Evolutionary conservation across 2,113 vertebrate species (phyloP), one percentile per base, ranked within the genome.

Genomic region (Silurus asotus): DNA sequence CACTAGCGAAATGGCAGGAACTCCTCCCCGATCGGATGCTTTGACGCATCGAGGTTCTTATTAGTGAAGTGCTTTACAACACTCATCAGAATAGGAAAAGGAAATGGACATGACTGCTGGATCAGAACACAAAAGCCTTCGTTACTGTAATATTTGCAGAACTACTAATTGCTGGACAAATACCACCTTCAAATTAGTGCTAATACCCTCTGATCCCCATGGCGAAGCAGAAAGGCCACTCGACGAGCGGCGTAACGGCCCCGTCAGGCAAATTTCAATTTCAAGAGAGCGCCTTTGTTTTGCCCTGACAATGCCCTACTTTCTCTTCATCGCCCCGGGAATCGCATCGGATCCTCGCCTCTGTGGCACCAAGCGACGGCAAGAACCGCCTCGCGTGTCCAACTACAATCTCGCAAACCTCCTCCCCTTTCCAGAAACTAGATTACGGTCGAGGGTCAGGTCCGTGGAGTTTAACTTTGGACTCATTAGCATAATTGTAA

Each of bases 251-350:
- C 15, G 62, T 15, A 49, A 69, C 81, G 2, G 62, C 45, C 20
- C 58, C 6, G 25, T 80, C 81, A 75, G 48, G 83, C 62, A 67
- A 83, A 56, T 37, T 8, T 84, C 86, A 83, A 56, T 37, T 8
- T 84, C 87, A 88, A 93, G 91, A 93, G 91, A 84, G 90, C 8
- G 91, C 85, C 92, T 94, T 95, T 95, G 94, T 95, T 90, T 88
- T 51, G 9, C 45, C 0, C 37, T 80, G 91, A 95, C 94, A 95
- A 95, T 94, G 90, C 90, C 85, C 88, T 89, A 90, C 92, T 94
- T 95, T 95, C 93, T 95, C 91, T 88, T 90, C 65, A 10, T 84
- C 77, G 65, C 82, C 82, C 77, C 69, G 88, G 90, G 90, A 90
- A 91, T 87, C 90, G 91, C 91, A 91, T 93, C 91, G 93, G 91